Evolutionary conservation across 64 coral and sea anemone genomes (phyloP).

Genomic region (Porites australiensis): DNA sequence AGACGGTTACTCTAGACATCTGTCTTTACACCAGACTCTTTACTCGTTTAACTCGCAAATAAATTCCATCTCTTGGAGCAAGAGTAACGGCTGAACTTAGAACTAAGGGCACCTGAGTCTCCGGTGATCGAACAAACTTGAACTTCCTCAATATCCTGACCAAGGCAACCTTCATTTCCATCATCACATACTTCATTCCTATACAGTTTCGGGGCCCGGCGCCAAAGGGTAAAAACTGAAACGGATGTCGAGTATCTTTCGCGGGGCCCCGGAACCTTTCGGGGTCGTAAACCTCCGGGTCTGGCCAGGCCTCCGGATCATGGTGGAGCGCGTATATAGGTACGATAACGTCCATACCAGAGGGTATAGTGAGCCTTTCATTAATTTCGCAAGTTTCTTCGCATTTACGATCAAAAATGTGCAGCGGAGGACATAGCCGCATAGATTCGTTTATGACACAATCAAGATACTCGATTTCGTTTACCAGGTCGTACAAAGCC

Average conservation of each 20-base stretch:
- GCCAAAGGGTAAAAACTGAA: slow-evolving; percentile 43
- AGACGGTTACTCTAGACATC: too few relatives aligned
- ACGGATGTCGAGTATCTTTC: slow-evolving; percentile 16
- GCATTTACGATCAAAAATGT: slow-evolving; percentile 8
- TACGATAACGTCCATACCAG: slow-evolving; percentile 19
- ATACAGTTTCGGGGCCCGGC: slow-evolving; percentile 52
- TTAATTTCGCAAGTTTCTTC: slow-evolving; percentile 30
- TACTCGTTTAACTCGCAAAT: slow-evolving; percentile 27
- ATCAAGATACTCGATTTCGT: slow-evolving; percentile 52
- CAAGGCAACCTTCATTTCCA: slow-evolving; percentile 28
- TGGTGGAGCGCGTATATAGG: slow-evolving; percentile 52
- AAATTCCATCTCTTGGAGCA: not conserved
- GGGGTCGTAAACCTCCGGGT: slow-evolving; percentile 25
- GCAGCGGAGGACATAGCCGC: slow-evolving; percentile 27
- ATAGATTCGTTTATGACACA: slow-evolving; percentile 52
- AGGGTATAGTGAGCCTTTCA: not conserved
- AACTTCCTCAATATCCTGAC: slow-evolving; percentile 42
- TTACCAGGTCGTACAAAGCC: slow-evolving; percentile 37
- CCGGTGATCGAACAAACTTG: slow-evolving; percentile 31
- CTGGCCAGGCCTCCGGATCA: slow-evolving; percentile 17
- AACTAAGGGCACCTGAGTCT: slow-evolving; percentile 24
- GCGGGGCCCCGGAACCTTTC: slow-evolving; percentile 47
- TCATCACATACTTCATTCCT: slow-evolving; percentile 23
- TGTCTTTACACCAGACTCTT: not conserved
- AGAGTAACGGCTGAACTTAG: not conserved